Conservation (phyloP, 2,113 vertebrate genomes). For the Urocolius indicus region DNA sequence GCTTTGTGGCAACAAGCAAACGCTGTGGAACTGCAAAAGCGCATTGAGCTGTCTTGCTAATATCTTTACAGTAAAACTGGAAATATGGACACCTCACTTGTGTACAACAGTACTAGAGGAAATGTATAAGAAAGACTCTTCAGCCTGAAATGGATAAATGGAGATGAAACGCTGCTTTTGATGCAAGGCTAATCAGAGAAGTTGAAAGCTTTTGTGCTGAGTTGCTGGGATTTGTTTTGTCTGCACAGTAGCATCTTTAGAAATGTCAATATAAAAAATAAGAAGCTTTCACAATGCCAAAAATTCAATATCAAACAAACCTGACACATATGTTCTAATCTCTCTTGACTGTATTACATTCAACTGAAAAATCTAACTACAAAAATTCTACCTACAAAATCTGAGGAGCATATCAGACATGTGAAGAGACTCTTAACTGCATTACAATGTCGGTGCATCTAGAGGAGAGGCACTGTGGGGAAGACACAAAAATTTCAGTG, state of each 20-base stretch:
- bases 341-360: background rate
- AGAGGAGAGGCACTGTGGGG: background rate
- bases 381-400: background rate
- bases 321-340: background rate
- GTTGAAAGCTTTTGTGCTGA: background rate
- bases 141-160: background rate
- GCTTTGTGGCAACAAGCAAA: background rate
- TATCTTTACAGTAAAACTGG: background rate
- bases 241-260: background rate
- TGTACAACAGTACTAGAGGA: background rate
- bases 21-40: background rate
- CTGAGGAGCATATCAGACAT: background rate
- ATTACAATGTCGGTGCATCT: fast-evolving
- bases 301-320: background rate
- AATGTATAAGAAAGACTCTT: background rate
- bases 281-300: background rate
- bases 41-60: background rate
- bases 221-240: background rate
- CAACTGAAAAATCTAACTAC: background rate
- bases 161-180: background rate
- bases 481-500: background rate
- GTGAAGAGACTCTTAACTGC: background rate
- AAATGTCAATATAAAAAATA: background rate
- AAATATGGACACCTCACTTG: background rate
- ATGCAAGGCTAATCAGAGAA: background rate